phyloP scores from a whole-genome alignment of 2,797 vertebrate species.

The Australoheros facetus region DNA sequence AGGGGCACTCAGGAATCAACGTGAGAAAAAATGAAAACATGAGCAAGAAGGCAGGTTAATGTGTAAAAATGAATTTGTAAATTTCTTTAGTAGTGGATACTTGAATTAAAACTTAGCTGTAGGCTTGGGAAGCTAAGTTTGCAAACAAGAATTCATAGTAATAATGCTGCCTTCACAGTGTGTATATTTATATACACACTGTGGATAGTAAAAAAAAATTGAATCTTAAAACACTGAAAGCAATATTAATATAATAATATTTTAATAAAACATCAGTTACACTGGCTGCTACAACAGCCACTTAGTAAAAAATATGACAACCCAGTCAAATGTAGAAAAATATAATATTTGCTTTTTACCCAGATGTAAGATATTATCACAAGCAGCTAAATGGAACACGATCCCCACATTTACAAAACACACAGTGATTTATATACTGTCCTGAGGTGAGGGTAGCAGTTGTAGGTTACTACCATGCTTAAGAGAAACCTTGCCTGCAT shows the following conservation, averaged over 20 bases:
- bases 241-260: background rate
- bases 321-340: constrained; percentile 3
- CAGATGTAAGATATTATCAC: constrained; percentile 6
- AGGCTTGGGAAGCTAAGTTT: background rate
- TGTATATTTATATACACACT: background rate
- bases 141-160: background rate
- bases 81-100: background rate
- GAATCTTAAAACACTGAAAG: background rate
- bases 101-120: background rate
- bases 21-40: background rate
- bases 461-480: constrained; percentile 53
- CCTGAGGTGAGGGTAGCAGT: constrained; percentile 36
- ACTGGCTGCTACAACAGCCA: background rate
- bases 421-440: constrained; percentile 50
- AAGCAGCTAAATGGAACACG: constrained; percentile 38
- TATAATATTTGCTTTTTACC: constrained; percentile 12
- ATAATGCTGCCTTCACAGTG: background rate
- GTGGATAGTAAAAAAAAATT: background rate
- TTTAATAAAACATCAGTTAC: constrained; percentile 11
- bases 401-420: constrained; percentile 40
- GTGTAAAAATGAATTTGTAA: background rate
- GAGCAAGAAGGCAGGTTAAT: fast-evolving
- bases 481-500: constrained; percentile 55
- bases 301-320: constrained; percentile 1
- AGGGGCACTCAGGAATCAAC: background rate